These are phyloP conservation scores for Dichetophora obliterata DNA, from an alignment of 2,888 invertebrate species.

Conservation along the genomic window DNA sequence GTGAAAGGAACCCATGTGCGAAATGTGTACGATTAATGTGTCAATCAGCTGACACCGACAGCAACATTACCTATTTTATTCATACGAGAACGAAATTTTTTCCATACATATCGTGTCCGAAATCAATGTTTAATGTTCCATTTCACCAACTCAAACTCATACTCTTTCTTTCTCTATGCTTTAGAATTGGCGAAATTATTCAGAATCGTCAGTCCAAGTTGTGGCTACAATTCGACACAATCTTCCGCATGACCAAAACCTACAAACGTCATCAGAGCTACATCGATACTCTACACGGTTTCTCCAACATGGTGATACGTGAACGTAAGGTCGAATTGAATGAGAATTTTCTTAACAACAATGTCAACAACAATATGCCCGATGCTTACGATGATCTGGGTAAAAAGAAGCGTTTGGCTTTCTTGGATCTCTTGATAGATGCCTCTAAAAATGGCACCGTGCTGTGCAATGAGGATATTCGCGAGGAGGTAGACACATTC, in stretches of 20 bases:
- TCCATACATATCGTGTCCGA: too few relatives aligned
- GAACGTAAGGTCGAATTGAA: conserved; percentile 69
- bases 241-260: conserved; percentile 73
- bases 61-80: not conserved
- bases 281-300: conserved; percentile 70
- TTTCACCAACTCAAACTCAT: not conserved
- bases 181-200: conserved; percentile 72
- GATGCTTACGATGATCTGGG: conserved; percentile 66
- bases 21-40: conserved; percentile 66
- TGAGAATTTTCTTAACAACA: conserved; percentile 58
- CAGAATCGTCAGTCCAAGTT: conserved; percentile 73
- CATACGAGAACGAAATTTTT: not conserved
- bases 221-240: conserved; percentile 75
- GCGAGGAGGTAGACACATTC: conserved; percentile 77
- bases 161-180: not conserved
- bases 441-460: conserved; percentile 72
- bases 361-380: conserved; percentile 56
- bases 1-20: conserved; percentile 53
- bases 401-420: conserved; percentile 72
- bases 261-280: conserved; percentile 73
- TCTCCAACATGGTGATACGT: conserved; percentile 71
- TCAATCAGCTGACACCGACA: conserved; percentile 49
- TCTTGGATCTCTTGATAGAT: conserved; percentile 73
- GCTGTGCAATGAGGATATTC: conserved; percentile 70
- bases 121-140: not conserved